phyloP scores from a whole-genome alignment of 2,888 invertebrate genomes.

The Hylaea fasciaria region DNA sequence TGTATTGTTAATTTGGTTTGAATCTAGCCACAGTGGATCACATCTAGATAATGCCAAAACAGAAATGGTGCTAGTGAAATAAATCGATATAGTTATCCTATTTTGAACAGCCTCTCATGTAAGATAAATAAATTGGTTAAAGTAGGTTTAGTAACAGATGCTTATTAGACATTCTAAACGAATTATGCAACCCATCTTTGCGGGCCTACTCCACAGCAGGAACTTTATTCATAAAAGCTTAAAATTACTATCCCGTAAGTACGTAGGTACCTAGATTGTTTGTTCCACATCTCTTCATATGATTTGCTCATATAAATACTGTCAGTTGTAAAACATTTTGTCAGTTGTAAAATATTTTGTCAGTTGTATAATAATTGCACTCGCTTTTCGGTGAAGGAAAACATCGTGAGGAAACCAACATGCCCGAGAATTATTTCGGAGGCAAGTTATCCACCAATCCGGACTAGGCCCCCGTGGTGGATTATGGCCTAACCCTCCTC shows the following conservation, averaged over 20 bases:
- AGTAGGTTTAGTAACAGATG: neutral
- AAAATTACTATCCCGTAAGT: neutral
- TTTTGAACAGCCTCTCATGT: slow-evolving; percentile 1
- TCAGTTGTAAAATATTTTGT: too few relatives aligned
- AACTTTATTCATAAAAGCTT: neutral
- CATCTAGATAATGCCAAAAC: slow-evolving; percentile 19
- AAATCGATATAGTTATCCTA: neutral
- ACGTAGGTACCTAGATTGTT: neutral
- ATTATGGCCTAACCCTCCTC: too few relatives aligned
- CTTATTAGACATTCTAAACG: slow-evolving; percentile 14
- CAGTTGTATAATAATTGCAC: too few relatives aligned
- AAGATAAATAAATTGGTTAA: neutral
- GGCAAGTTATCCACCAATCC: too few relatives aligned
- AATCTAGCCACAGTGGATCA: slow-evolving; percentile 1
- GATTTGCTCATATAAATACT: slow-evolving; percentile 38
- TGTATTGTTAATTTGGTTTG: slow-evolving; percentile 24
- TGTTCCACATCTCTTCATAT: slow-evolving; percentile 25
- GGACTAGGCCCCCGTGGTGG: too few relatives aligned
- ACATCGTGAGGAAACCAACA: too few relatives aligned
- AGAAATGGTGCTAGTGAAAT: slow-evolving; percentile 20
- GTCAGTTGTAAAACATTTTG: too few relatives aligned
- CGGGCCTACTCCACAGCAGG: neutral
- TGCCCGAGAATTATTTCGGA: too few relatives aligned
- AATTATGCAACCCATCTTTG: neutral
- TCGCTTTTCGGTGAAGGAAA: too few relatives aligned